Evolutionary conservation across 2,113 vertebrate species (phyloP).

Genomic region (Chinchilla lanigera): DNA sequence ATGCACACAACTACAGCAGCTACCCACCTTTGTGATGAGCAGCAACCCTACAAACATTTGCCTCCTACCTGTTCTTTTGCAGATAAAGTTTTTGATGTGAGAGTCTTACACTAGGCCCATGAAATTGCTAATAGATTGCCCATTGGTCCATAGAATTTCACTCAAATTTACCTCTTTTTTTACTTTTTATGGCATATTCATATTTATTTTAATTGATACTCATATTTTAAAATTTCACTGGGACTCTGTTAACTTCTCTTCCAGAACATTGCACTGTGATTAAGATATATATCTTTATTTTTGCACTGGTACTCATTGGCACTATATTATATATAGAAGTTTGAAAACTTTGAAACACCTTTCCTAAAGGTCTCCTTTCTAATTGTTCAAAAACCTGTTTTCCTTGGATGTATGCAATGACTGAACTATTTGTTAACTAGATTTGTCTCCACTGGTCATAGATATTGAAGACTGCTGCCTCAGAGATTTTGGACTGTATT

Average conservation of each 20-base stretch:
- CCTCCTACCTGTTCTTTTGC: background rate
- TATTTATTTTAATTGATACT: background rate
- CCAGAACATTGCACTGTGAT: background rate
- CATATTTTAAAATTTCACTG: background rate
- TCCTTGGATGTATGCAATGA: constrained; percentile 16
- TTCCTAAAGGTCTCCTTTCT: background rate
- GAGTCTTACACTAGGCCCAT: background rate
- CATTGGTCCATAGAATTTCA: background rate
- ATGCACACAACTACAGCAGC: background rate
- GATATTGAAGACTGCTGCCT: constrained; percentile 27
- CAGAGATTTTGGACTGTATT: constrained; percentile 48
- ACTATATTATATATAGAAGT: background rate
- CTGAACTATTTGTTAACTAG: constrained; percentile 56
- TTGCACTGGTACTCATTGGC: background rate
- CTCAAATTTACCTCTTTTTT: background rate
- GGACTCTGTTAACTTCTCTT: background rate
- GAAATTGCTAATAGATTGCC: background rate
- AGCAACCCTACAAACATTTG: background rate
- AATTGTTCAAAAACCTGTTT: constrained; percentile 8
- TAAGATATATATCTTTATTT: background rate
- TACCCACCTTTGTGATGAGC: background rate
- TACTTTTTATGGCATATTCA: background rate
- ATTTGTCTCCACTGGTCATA: background rate
- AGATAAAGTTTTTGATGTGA: background rate
- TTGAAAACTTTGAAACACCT: background rate